These are phyloP conservation scores for Endomychus coccineus DNA, from an alignment of 2,888 invertebrate species.

Conservation along the genomic window DNA sequence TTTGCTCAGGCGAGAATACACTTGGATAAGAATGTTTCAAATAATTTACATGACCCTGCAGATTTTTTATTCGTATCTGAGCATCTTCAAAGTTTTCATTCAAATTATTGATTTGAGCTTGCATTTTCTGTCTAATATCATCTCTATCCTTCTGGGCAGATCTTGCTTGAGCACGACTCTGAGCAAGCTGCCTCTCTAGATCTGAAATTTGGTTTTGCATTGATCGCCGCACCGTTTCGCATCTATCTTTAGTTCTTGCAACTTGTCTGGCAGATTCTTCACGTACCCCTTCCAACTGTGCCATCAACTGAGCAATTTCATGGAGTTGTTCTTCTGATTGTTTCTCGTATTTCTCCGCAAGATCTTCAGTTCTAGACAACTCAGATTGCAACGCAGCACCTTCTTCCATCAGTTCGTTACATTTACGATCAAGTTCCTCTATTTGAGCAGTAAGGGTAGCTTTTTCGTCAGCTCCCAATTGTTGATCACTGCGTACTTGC, in stretches of 20 bases:
- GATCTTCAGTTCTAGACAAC: slow-evolving; percentile 52
- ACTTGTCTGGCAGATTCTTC: slow-evolving; percentile 63
- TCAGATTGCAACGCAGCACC: slow-evolving; percentile 37
- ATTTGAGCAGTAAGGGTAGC: slow-evolving; percentile 36
- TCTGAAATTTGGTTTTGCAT: slow-evolving; percentile 60
- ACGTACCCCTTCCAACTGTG: slow-evolving; percentile 57
- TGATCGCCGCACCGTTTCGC: slow-evolving; percentile 51
- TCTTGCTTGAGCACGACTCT: slow-evolving; percentile 55
- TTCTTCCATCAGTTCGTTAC: slow-evolving; percentile 36
- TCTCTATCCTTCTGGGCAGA: slow-evolving; percentile 61
- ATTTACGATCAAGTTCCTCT: slow-evolving; percentile 31
- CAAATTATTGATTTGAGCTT: slow-evolving; percentile 57
- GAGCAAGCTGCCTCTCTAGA: slow-evolving; percentile 59
- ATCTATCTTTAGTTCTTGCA: slow-evolving; percentile 57
- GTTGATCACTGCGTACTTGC: slow-evolving; percentile 46
- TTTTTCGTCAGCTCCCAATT: slow-evolving; percentile 46
- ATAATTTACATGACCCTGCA: slow-evolving; percentile 58
- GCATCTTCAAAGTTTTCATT: slow-evolving; percentile 63
- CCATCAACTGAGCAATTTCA: slow-evolving; percentile 57
- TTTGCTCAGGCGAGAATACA: slow-evolving; percentile 24
- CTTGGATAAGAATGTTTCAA: slow-evolving; percentile 46
- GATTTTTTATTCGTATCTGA: slow-evolving; percentile 54
- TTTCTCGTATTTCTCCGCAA: slow-evolving; percentile 52
- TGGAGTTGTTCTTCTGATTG: slow-evolving; percentile 60
- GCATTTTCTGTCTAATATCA: slow-evolving; percentile 63